Base-by-base conservation (phyloP, 2,888 invertebrate species). In the Cryptus armator region DNA sequence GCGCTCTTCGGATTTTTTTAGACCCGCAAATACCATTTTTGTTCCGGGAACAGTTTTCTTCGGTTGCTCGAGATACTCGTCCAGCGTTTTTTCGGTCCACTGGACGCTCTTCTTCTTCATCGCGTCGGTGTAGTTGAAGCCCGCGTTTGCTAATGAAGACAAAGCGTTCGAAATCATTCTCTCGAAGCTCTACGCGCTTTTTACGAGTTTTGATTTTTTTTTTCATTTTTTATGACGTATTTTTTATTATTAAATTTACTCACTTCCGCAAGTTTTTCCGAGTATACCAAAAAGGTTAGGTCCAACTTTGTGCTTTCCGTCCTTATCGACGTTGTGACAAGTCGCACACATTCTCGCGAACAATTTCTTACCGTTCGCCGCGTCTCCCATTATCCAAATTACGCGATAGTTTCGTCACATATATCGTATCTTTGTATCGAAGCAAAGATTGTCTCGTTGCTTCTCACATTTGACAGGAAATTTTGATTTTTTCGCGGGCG, bases 21-120 rank as follows among this genome's bases (percentile, higher is more conserved):
- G 91, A 9, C 97, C 97, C 68, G 95, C 95, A 90, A 97, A 97
- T 46, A 96, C 94, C 97, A 97, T 97, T 93, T 96, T 97, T 4
- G 97, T 97, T 53, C 96, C 96, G 0, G 97, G 97, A 88, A 97
- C 96, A 93, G 95, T 97, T 91, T 96, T 96, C 93, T 96, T 97
- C 3, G 97, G 97, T 91, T 96, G 95, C 88, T 95, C 95, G 86
- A 97, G 93, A 92, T 97, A 97, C 78, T 94, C 94, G 89, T 95
- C 95, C 83, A 97, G 91, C 0, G 95, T 96, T n/a, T 95, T 95
- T 51, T 95, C 95, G 86, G 93, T 94, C 97, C 97, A 97, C 14
- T 94, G 95, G 66, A 97, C 95, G 37, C 95, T 95, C 94, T 96
- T 96, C 67, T 93, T 94, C 90, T 95, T 96, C 94, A 97, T 97